Base-by-base conservation (phyloP, 2,113 vertebrate species). In the Callospermophilus lateralis region DNA sequence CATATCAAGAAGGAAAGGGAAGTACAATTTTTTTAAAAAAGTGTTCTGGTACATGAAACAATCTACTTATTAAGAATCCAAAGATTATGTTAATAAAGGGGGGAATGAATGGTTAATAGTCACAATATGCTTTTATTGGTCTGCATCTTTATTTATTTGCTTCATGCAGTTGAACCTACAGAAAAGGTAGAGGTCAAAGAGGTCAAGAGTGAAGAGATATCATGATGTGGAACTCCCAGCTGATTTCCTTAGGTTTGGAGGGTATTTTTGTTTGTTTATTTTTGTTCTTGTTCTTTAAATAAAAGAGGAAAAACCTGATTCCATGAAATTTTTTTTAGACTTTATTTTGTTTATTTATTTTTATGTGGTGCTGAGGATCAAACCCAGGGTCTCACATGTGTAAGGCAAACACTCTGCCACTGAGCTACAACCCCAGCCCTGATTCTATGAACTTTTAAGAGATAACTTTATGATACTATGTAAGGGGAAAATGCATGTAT, bases 401-500 rank as follows among this genome's bases (percentile, higher is more conserved):
- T 13, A 11, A 51, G 48, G 48, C 48, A 51, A 51, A 11, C 12
- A 51, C 48, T 12, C 48, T 51, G 12, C 48, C 48, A 13, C 48
- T 51, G 48, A 51, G 48, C 48, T 1, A 11, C 48, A 51, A 13
- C 48, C 48, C 48, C 48, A 51, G 48, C 48, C 12, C 63, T 55
- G 28, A 34, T 85, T 91, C 86, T 68, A 80, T 83, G 9, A 86
- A 89, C 34, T 94, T 84, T 84, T 55, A 84, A 93, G 24, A 4
- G 4, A 58, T 9, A 84, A 53, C 74, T 73, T 61, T 89, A 48
- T 86, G 95, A 30, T 45, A 86, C 70, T 42, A 26, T 1, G 1
- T 63, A 61, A 65, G 78, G 58, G 61, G 8, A 81, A 96, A 81
- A 84, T 4, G 6, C 2, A 30, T 10, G n/a, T 93, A 13, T 55